Evolutionary conservation across 2,113 vertebrate species (phyloP).

Genomic region (Leucopternis melanops): DNA sequence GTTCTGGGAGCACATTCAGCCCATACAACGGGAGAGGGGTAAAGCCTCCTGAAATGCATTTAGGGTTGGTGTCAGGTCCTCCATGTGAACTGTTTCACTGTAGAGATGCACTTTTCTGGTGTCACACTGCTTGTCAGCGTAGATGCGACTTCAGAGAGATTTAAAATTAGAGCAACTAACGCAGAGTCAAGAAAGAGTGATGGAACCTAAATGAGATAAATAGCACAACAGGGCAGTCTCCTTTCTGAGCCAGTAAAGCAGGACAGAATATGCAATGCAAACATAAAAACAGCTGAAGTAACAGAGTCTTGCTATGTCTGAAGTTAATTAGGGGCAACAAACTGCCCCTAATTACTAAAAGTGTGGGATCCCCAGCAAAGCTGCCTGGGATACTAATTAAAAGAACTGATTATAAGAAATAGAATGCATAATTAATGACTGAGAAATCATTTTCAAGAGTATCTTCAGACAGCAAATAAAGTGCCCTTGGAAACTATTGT

Average conservation of each 20-base stretch:
- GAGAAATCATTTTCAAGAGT: conserved; percentile 4
- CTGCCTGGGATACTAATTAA: conserved; percentile 47
- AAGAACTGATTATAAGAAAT: conserved; percentile 41
- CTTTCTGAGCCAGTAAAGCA: conserved; percentile 8
- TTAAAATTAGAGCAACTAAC: background rate
- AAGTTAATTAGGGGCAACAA: conserved; percentile 56
- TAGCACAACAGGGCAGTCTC: background rate
- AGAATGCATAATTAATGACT: conserved; percentile 50
- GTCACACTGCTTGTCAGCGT: background rate
- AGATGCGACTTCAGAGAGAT: background rate
- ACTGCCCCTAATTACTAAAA: conserved; percentile 44
- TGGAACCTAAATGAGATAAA: background rate
- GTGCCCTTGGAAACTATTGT: conserved; percentile 30
- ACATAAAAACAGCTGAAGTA: conserved; percentile 12
- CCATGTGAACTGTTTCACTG: background rate
- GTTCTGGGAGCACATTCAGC: background rate
- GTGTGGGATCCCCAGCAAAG: conserved; percentile 15
- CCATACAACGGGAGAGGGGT: accelerated
- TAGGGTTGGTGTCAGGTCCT: background rate
- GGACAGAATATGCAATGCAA: background rate
- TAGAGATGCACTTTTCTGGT: background rate
- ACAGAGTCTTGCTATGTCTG: background rate
- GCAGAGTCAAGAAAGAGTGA: background rate
- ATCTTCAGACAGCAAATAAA: conserved; percentile 28
- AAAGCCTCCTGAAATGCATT: background rate